phyloP scores from a whole-genome alignment of 2,797 vertebrate species.

The Crax fasciolata region DNA sequence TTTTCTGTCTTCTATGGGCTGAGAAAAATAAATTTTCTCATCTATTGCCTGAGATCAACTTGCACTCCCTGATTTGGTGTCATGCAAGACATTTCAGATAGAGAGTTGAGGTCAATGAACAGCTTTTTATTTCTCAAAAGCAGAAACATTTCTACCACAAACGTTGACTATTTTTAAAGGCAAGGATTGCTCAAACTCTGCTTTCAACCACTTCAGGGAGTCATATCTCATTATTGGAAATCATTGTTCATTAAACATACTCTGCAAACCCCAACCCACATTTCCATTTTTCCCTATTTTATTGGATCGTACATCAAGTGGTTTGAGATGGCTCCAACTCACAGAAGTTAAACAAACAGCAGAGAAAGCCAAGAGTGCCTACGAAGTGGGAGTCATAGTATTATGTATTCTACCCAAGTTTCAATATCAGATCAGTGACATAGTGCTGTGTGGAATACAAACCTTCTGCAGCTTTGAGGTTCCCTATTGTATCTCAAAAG shows the following conservation, averaged over 20 bases:
- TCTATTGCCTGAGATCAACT: background rate
- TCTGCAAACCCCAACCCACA: background rate
- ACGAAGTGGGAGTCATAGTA: background rate
- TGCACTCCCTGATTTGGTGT: background rate
- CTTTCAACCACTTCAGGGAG: background rate
- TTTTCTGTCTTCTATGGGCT: background rate
- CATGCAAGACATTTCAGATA: background rate
- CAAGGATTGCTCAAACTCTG: background rate
- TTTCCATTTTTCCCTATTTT: background rate
- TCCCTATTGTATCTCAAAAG: background rate
- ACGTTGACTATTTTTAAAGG: background rate
- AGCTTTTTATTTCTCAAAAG: background rate
- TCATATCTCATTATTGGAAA: background rate
- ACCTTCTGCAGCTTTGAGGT: accelerated
- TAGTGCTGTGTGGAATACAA: background rate
- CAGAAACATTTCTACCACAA: background rate
- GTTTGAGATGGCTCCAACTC: background rate
- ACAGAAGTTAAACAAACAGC: background rate
- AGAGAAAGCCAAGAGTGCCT: background rate
- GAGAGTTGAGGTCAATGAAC: background rate
- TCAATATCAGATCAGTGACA: background rate
- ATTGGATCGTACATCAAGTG: background rate
- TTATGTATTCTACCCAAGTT: background rate
- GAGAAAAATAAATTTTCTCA: constrained; percentile 9
- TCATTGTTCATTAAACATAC: background rate